phyloP scores from a whole-genome alignment of 1,140 invertebrate genomes.

The Aporrectodea caliginosa region DNA sequence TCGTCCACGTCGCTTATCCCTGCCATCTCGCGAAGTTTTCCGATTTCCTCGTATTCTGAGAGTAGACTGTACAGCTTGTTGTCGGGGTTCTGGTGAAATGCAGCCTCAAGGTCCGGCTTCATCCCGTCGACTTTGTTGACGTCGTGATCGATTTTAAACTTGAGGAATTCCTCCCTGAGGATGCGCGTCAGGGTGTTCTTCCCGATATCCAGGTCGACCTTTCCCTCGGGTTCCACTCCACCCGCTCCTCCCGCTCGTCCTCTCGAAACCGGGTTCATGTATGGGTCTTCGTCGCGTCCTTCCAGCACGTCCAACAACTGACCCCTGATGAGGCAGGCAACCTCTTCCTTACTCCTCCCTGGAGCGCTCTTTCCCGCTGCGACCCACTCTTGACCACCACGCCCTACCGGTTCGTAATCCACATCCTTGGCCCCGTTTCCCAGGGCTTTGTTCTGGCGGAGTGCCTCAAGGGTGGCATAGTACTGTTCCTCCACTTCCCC shows the following conservation, averaged over 20 bases:
- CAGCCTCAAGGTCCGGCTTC: neutral
- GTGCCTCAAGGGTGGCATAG: no score
- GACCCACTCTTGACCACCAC: neutral
- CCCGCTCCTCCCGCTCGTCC: neutral
- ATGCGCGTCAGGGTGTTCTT: constrained; percentile 8
- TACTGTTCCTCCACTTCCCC: neutral
- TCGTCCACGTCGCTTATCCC: neutral
- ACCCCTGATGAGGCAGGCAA: constrained; percentile 1
- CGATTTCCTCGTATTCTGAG: neutral
- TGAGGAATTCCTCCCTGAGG: constrained; percentile 15
- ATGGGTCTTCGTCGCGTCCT: neutral
- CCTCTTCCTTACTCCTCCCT: constrained; percentile 16
- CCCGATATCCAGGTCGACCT: constrained; percentile 12
- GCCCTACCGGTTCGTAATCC: neutral
- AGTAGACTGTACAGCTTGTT: no score
- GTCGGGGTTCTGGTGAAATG: neutral
- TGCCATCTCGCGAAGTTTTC: no score
- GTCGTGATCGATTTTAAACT: constrained; percentile 9
- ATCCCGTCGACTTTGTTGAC: neutral
- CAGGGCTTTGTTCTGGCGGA: no score
- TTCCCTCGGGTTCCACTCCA: neutral
- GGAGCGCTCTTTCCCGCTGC: constrained; percentile 15
- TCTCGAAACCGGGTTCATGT: neutral
- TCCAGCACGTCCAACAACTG: constrained; percentile 9
- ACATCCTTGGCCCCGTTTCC: no score